Conservation (phyloP, 2,113 vertebrate genomes). For the Neotragus pygmaeus region DNA sequence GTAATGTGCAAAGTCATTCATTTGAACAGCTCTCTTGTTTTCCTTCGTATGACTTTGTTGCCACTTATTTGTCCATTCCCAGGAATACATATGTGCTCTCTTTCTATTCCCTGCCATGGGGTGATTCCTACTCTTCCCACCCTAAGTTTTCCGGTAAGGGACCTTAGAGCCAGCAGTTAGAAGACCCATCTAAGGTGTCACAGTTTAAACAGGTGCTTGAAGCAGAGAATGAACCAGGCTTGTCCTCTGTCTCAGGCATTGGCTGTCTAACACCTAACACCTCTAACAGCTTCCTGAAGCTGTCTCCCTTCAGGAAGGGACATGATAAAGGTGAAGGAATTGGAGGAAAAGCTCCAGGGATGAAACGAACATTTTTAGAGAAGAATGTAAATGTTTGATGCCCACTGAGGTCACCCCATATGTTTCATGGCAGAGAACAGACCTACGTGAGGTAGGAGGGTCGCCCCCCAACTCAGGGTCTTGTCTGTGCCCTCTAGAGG, state of each 20-base stretch:
- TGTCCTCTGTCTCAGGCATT: not conserved
- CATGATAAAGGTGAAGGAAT: not conserved
- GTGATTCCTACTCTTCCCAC: not conserved
- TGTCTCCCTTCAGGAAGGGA: not conserved
- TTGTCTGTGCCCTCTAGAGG: not conserved
- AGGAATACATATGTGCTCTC: not conserved
- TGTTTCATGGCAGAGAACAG: not conserved
- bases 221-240: not conserved
- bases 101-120: not conserved
- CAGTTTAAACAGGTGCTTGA: not conserved
- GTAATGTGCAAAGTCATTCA: not conserved
- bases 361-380: not conserved
- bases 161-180: not conserved
- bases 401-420: not conserved
- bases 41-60: not conserved
- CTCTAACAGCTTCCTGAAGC: not conserved
- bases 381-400: not conserved
- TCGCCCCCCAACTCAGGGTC: too few species aligned
- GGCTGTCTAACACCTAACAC: not conserved
- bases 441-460: too few species aligned
- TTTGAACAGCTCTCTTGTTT: not conserved
- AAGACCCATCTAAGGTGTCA: not conserved
- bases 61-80: not conserved
- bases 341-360: not conserved
- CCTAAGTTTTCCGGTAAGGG: not conserved